Evolutionary conservation across 2,113 vertebrate species (phyloP).

Genomic region (Salvelinus namaycush): DNA sequence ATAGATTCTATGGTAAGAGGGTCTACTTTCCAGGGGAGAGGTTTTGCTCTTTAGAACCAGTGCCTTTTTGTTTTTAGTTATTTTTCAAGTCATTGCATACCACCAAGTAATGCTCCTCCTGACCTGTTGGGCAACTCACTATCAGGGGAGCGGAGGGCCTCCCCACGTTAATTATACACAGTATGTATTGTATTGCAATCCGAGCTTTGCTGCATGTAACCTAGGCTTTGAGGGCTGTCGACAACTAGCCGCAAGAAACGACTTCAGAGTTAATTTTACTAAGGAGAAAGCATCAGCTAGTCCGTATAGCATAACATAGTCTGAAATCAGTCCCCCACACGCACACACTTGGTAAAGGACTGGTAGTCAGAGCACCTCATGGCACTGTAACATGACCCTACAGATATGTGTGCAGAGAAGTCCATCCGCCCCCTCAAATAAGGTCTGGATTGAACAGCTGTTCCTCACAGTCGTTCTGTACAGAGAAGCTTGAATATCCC

Average conservation of each 20-base stretch:
- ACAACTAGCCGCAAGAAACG: not conserved
- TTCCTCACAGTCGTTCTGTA: slow-evolving; percentile 10
- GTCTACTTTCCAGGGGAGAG: slow-evolving; percentile 3
- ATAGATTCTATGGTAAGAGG: slow-evolving; percentile 9
- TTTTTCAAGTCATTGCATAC: slow-evolving; percentile 3
- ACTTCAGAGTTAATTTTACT: slow-evolving; percentile 16
- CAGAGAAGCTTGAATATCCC: not conserved
- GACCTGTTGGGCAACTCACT: slow-evolving; percentile 25
- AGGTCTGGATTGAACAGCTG: not conserved
- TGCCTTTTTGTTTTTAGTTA: slow-evolving; percentile 52
- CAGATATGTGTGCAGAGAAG: not conserved
- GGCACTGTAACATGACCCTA: not conserved
- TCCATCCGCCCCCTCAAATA: not conserved
- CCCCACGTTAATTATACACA: slow-evolving; percentile 13
- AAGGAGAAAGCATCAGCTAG: not conserved
- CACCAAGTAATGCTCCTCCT: slow-evolving; percentile 7
- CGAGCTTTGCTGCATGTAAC: slow-evolving; percentile 29
- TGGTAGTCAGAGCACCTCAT: not conserved
- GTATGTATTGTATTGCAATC: slow-evolving; percentile 34
- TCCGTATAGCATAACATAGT: not conserved
- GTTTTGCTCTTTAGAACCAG: slow-evolving; percentile 39
- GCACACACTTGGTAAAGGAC: not conserved
- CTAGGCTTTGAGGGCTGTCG: slow-evolving; percentile 28
- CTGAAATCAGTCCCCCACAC: slow-evolving; percentile 5
- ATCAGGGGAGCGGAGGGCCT: slow-evolving; percentile 28